These are phyloP conservation scores for Leptopilina myrica DNA, from an alignment of 2,888 invertebrate species.

Conservation along the genomic window DNA sequence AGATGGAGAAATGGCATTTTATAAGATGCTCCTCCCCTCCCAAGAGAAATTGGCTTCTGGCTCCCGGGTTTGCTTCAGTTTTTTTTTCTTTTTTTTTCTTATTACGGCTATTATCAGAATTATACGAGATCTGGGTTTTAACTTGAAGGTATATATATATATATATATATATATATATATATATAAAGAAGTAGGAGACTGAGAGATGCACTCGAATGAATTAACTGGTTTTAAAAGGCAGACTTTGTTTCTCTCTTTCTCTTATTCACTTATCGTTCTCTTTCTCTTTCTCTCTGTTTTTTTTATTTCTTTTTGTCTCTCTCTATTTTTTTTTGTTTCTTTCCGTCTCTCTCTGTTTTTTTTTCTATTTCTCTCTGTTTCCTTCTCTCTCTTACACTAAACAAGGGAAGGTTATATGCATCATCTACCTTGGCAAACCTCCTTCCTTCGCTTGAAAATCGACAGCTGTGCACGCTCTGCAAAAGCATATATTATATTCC, in stretches of 20 bases:
- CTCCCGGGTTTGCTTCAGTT: not conserved
- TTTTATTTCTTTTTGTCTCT: too few relatives aligned
- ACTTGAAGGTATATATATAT: not conserved
- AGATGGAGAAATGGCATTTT: slow-evolving; percentile 42
- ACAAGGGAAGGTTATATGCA: not conserved
- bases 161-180: too few relatives aligned
- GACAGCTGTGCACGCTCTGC: slow-evolving; percentile 50
- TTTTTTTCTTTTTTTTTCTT: slow-evolving; percentile 7
- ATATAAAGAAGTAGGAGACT: not conserved
- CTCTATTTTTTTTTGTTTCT: too few relatives aligned
- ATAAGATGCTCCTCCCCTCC: slow-evolving; percentile 26
- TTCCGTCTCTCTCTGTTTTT: too few relatives aligned
- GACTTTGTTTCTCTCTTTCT: too few relatives aligned
- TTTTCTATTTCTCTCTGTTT: too few relatives aligned
- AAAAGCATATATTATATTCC: slow-evolving; percentile 59
- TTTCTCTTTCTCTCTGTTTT: not conserved
- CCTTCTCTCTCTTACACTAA: not conserved
- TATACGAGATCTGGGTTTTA: slow-evolving; percentile 28
- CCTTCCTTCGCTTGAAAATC: slow-evolving; percentile 35
- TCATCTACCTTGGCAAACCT: not conserved
- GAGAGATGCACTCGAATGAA: slow-evolving; percentile 9
- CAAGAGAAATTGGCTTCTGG: not conserved
- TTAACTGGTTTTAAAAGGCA: slow-evolving; percentile 47
- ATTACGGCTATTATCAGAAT: slow-evolving; percentile 47
- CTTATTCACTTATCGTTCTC: not conserved